Base-by-base conservation (phyloP, 2,797 vertebrate genomes). In the Hyperoplus lanceolatus region DNA sequence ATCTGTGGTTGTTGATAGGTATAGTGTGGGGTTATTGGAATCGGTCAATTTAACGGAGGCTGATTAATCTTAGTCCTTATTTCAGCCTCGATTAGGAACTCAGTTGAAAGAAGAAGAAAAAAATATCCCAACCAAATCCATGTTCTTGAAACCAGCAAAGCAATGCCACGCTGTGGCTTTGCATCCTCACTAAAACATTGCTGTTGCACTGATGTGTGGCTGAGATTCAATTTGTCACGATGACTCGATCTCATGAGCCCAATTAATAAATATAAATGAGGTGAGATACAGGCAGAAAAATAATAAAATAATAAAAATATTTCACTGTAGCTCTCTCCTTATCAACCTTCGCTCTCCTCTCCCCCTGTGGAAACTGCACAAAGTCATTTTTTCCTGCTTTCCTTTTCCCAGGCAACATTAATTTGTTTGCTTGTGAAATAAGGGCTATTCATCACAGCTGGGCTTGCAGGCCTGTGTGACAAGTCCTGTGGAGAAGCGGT, bases 401-500 rank as follows among this genome's bases (percentile, higher is more conserved):
- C 18, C 16, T 4, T 42, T 54, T 45, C 87, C 70, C 42, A 29
- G 71, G 56, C 60, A 59, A 56, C 60, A 59, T 84, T 87, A 21
- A 85, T 84, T 83, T 70, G 79, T 89, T 82, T 79, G 58, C 43
- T 82, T 73, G 75, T 81, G 77, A 85, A 93, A 91, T 77, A 79
- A 75, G 59, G 57, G 75, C 82, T 81, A 89, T 94, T 92, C 71
- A 90, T 93, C 91, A 92, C 80, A 69, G 71, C 75, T 49, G 58
- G 81, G 68, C 77, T 80, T 48, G 67, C 77, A 71, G 79, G 60
- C 67, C 80, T 29, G 66, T 79, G 84, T 87, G 91, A 88, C 85
- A 87, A 83, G 70, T 85, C 72, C 84, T 81, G 82, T 75, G 61
- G 83, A 79, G 70, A 81, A 58, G 58, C 29, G 29, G 62, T 36